These are phyloP conservation scores for Ochropacha duplaris DNA, from an alignment of 2,888 invertebrate genomes.

Conservation along the genomic window DNA sequence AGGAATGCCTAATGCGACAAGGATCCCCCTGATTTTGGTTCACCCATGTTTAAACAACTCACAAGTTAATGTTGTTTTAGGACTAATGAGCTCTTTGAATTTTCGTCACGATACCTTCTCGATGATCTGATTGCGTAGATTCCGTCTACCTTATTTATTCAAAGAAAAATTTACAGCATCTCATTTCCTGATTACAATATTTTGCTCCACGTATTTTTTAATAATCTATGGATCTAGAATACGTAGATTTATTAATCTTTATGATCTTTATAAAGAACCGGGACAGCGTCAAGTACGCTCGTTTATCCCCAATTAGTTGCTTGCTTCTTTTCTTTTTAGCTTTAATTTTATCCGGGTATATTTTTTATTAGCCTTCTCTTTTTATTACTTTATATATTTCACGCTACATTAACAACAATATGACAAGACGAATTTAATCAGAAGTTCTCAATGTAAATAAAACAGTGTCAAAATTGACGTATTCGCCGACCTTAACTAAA, in stretches of 20 bases:
- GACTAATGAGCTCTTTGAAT: slow-evolving; percentile 64
- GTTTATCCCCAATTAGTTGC: neutral
- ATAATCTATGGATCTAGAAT: neutral
- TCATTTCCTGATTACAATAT: neutral
- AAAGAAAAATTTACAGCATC: neutral
- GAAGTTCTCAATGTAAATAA: neutral
- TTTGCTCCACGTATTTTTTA: neutral
- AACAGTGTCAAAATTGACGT: slow-evolving; percentile 6
- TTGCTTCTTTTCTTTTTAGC: neutral
- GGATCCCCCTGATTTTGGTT: slow-evolving; percentile 18
- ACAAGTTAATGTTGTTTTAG: slow-evolving; percentile 70
- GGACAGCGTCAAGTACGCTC: neutral
- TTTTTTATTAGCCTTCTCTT: neutral
- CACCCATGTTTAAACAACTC: slow-evolving; percentile 53
- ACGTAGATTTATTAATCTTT: slow-evolving; percentile 3
- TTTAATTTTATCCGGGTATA: neutral
- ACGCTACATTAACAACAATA: neutral
- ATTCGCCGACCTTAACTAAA: neutral
- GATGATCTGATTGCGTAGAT: neutral
- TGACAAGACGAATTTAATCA: neutral
- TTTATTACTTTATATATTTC: neutral
- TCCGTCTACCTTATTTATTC: neutral
- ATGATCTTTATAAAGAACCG: neutral
- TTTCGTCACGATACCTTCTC: slow-evolving; percentile 43
- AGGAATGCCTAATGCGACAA: slow-evolving; percentile 13